Evolutionary conservation across 2,797 vertebrate genomes (phyloP).

Genomic region (Gallirallus australis): DNA sequence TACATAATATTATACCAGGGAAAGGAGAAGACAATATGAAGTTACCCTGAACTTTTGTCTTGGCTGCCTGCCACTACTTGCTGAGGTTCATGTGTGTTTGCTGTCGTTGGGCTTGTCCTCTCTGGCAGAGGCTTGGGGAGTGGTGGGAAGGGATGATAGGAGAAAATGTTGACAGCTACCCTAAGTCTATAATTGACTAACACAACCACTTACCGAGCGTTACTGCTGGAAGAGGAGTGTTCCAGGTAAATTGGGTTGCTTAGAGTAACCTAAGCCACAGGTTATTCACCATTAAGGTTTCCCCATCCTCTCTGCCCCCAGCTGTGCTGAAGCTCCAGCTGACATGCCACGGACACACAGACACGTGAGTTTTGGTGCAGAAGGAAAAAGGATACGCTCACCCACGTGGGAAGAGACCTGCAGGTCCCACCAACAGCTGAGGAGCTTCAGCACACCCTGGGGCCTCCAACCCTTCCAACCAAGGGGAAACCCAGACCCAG

Average conservation of each 20-base stretch:
- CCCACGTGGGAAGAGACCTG: not conserved
- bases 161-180: not conserved
- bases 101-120: slow-evolving; percentile 30
- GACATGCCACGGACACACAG: not conserved
- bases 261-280: not conserved
- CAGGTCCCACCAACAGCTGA: not conserved
- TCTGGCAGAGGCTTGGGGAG: slow-evolving; percentile 45
- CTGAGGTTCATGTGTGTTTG: not conserved
- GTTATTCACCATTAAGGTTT: not conserved
- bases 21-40: not conserved
- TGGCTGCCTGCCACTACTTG: slow-evolving; percentile 14
- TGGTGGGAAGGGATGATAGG: slow-evolving; percentile 30
- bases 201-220: not conserved
- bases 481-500: not conserved
- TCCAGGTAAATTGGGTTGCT: not conserved
- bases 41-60: not conserved
- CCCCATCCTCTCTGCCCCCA: not conserved
- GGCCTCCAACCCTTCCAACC: not conserved
- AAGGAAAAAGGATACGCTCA: not conserved
- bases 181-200: slow-evolving; percentile 33
- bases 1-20: not conserved
- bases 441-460: not conserved
- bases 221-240: not conserved
- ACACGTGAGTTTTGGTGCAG: not conserved
- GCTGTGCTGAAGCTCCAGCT: not conserved